These are phyloP conservation scores for Acrocyrtus sp. DNA, from an alignment of 2,888 invertebrate genomes.

Conservation along the genomic window DNA sequence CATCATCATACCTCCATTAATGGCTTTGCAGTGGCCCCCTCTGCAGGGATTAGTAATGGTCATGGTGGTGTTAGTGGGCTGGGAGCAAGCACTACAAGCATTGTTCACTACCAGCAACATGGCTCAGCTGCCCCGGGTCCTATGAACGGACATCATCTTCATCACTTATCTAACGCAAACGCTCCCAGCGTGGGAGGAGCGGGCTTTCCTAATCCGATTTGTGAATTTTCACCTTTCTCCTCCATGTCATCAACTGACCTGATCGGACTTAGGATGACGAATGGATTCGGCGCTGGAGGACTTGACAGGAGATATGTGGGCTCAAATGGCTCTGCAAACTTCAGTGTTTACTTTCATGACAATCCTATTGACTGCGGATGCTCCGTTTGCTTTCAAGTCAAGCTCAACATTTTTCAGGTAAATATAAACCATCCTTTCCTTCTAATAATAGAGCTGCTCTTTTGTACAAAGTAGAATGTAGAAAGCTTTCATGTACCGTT, in stretches of 20 bases:
- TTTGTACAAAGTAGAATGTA: no score
- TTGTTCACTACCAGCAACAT: constrained; percentile 35
- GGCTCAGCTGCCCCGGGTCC: constrained; percentile 11
- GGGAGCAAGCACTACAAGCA: constrained; percentile 35
- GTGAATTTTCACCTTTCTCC: constrained; percentile 61
- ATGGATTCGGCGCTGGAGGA: constrained; percentile 47
- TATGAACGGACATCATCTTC: constrained; percentile 43
- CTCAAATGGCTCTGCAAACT: constrained; percentile 40
- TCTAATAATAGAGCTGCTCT: no score
- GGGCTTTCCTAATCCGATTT: constrained; percentile 58
- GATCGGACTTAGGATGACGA: constrained; percentile 53
- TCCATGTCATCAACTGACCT: constrained; percentile 58
- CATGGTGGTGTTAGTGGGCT: constrained; percentile 27
- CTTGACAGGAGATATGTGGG: constrained; percentile 51
- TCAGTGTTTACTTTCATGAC: constrained; percentile 60
- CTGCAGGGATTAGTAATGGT: constrained; percentile 33
- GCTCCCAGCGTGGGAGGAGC: constrained; percentile 22
- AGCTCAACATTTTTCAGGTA: constrained; percentile 61
- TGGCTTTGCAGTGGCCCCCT: constrained; percentile 32
- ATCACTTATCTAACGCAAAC: constrained; percentile 6
- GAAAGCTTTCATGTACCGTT: no score
- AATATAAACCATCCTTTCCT: constrained; percentile 7
- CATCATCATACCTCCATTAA: constrained; percentile 38
- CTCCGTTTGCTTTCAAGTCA: constrained; percentile 60
- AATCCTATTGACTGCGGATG: constrained; percentile 63